Percentiles rank a stretch among this genome's conserved stretches.
phyloP scores from a whole-genome alignment of 2,888 invertebrate genomes.

The Ormyrus nitidulus region DNA sequence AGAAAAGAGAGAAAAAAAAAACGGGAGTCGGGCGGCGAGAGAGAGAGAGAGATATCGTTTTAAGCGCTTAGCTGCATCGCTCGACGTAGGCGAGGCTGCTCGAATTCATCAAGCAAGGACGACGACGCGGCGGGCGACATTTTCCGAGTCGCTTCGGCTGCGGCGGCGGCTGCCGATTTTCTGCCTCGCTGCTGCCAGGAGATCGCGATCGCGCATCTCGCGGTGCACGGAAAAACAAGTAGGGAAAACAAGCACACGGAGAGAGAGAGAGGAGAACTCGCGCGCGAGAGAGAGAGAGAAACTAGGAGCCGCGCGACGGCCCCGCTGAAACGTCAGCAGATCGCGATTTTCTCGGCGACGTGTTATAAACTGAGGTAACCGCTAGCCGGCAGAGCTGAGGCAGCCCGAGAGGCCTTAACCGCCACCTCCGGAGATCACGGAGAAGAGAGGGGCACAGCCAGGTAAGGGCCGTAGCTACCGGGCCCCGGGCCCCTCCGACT shows the following conservation, averaged over 20 bases:
- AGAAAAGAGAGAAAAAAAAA: too few species aligned
- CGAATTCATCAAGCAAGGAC: too few species aligned
- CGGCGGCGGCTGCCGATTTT: too few species aligned
- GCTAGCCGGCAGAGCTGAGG: conserved; percentile 32
- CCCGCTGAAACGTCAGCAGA: conserved; percentile 70
- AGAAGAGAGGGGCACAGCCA: conserved; percentile 13
- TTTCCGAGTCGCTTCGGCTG: too few species aligned
- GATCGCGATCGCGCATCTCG: conserved; percentile 18
- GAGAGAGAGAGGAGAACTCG: too few species aligned
- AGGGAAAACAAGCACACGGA: too few species aligned
- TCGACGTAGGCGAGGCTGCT: too few species aligned
- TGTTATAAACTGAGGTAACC: conserved; percentile 40
- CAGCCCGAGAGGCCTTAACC: conserved; percentile 40
- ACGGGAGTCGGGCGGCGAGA: too few species aligned
- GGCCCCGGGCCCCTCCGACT: background rate
- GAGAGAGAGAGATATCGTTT: too few species aligned
- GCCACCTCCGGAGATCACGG: conserved; percentile 35
- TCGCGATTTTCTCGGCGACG: conserved; percentile 66
- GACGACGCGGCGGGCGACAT: too few species aligned
- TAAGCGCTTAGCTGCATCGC: too few species aligned
- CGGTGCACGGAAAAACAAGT: background rate
- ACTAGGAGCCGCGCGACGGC: background rate
- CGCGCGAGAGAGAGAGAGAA: background rate
- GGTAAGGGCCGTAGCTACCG: conserved; percentile 10
- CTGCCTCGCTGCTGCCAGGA: too few species aligned